phyloP scores from a whole-genome alignment of 64 coral and sea anemone genomes.

The Platygyra sinensis region DNA sequence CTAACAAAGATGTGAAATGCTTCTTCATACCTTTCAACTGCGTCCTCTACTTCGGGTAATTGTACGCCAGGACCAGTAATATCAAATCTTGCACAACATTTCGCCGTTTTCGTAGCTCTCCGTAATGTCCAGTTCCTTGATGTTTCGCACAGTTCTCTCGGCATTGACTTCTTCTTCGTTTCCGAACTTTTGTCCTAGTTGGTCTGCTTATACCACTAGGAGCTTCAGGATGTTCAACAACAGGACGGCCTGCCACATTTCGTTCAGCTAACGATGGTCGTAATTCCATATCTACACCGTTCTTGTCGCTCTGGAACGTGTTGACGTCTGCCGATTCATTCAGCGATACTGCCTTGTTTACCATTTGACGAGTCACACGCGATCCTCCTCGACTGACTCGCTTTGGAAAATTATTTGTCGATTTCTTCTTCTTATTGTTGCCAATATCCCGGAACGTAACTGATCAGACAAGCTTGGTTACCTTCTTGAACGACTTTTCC shows the following conservation, averaged over 20 bases:
- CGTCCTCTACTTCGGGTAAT: too few species aligned
- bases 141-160: constrained; percentile 31
- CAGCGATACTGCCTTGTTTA: too few species aligned
- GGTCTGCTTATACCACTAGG: neutral
- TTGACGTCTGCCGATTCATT: too few species aligned
- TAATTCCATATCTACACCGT: neutral
- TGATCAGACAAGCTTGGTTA: too few species aligned
- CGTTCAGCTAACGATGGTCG: constrained; percentile 7
- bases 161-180: constrained; percentile 34
- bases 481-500: too few species aligned
- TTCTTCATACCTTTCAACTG: constrained; percentile 40
- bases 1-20: constrained; percentile 59
- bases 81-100: constrained; percentile 55
- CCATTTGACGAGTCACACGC: neutral
- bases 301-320: constrained; percentile 17
- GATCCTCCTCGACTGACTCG: neutral
- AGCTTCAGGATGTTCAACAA: neutral
- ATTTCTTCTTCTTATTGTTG: neutral
- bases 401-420: neutral
- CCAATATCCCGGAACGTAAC: too few species aligned
- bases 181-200: constrained; percentile 5
- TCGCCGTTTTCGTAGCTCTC: constrained; percentile 56
- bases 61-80: constrained; percentile 26
- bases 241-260: neutral
- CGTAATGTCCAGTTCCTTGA: constrained; percentile 44